phyloP scores from a whole-genome alignment of 2,797 vertebrate genomes.

The Acanthurus leucopareius region DNA sequence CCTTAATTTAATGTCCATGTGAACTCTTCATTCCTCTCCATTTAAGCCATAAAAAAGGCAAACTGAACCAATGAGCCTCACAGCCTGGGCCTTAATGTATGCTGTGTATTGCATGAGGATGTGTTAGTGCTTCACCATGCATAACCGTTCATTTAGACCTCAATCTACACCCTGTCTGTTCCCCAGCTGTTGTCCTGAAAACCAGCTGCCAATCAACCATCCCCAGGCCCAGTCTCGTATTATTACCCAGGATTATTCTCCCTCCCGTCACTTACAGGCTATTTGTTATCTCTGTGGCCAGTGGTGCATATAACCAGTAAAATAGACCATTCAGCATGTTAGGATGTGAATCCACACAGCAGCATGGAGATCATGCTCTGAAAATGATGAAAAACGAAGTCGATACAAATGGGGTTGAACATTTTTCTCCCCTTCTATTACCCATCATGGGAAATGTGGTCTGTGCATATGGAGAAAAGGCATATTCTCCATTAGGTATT shows the following conservation, averaged over 20 bases:
- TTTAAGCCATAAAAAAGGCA: conserved; percentile 18
- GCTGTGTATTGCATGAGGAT: conserved; percentile 30
- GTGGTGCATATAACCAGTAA: conserved; percentile 45
- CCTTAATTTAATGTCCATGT: background rate
- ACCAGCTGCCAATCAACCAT: conserved; percentile 65
- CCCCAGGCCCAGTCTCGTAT: conserved; percentile 37
- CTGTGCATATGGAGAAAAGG: background rate
- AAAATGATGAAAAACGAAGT: conserved; percentile 13
- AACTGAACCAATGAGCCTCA: conserved; percentile 16
- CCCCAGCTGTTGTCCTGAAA: conserved; percentile 72
- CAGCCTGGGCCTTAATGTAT: conserved; percentile 42
- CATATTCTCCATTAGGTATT: conserved; percentile 24
- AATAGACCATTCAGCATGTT: conserved; percentile 46
- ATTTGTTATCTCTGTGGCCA: conserved; percentile 54
- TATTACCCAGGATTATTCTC: conserved; percentile 51
- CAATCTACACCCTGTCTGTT: conserved; percentile 62
- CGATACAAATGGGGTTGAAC: background rate
- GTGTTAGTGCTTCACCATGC: conserved; percentile 53
- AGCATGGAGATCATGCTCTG: conserved; percentile 3
- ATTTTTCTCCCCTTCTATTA: conserved; percentile 22
- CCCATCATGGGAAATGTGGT: conserved; percentile 1
- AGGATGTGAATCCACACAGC: conserved; percentile 16
- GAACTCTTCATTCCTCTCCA: background rate
- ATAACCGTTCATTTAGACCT: conserved; percentile 72
- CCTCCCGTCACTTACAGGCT: conserved; percentile 40